A percentile compares a stretch with the other conserved stretches of the same genome.
phyloP scores from a whole-genome alignment of 2,888 invertebrate genomes.

The Escarpia spicata region DNA sequence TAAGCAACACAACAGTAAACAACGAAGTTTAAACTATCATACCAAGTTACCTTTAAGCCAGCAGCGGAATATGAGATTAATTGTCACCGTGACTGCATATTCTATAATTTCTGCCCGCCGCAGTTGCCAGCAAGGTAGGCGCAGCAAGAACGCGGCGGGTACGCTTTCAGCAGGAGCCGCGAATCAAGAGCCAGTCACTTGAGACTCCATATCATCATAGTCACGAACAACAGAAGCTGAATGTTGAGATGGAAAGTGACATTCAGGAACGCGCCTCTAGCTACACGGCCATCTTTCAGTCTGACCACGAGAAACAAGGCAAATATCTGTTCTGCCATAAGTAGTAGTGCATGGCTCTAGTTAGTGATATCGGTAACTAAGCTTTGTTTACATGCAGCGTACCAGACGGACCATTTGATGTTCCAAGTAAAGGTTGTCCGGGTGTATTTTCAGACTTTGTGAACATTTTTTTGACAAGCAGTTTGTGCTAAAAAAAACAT shows the following conservation, averaged over 20 bases:
- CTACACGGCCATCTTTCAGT: slow-evolving; percentile 33
- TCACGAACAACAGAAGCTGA: slow-evolving; percentile 37
- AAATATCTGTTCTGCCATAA: background rate
- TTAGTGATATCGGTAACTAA: background rate
- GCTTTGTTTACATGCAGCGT: background rate
- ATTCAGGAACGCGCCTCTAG: slow-evolving; percentile 35
- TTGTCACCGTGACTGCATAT: background rate
- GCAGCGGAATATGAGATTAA: background rate
- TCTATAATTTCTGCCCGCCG: background rate
- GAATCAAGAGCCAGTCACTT: slow-evolving; percentile 35
- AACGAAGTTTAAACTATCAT: background rate
- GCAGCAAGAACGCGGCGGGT: slow-evolving; percentile 31
- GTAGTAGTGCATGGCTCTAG: background rate
- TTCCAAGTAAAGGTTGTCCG: background rate
- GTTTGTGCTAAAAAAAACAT: background rate
- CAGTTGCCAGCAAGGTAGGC: background rate
- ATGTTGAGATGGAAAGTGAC: slow-evolving; percentile 31
- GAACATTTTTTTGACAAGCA: background rate
- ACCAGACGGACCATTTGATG: background rate
- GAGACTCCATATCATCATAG: slow-evolving; percentile 40
- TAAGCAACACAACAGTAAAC: background rate
- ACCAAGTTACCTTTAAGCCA: background rate
- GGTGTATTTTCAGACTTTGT: background rate
- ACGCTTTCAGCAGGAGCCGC: slow-evolving; percentile 38
- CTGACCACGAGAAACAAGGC: slow-evolving; percentile 11